Conservation (phyloP, 2,113 vertebrate genomes). For the Aphelocoma coerulescens region DNA sequence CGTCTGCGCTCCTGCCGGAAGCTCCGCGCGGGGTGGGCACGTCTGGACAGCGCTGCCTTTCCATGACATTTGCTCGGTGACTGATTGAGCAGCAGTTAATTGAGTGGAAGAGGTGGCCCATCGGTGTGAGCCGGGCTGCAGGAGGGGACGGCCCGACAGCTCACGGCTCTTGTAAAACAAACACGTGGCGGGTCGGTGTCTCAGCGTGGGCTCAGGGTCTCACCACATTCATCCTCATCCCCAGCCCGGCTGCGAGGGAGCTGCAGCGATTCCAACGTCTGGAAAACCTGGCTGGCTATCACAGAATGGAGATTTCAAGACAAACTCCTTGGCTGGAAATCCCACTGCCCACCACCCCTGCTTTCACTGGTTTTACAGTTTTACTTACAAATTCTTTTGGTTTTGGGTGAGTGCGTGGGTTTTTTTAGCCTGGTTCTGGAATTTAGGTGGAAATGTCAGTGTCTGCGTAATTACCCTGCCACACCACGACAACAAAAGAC, state of each 20-base stretch:
- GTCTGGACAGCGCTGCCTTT: conserved; percentile 7
- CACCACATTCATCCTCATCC: neutral
- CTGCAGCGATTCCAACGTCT: accelerated
- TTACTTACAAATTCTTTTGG: neutral
- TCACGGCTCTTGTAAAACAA: neutral
- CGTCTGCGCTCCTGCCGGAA: neutral
- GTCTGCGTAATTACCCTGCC: neutral
- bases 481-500: neutral
- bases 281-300: neutral
- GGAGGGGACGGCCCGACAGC: neutral
- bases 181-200: accelerated
- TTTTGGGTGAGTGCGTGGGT: neutral
- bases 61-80: neutral
- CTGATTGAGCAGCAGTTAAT: neutral
- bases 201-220: neutral
- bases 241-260: neutral
- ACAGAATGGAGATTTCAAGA: neutral
- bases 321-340: neutral
- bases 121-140: neutral
- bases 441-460: neutral
- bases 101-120: neutral
- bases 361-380: neutral
- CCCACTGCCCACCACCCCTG: neutral
- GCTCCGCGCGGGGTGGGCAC: neutral
- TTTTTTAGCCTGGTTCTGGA: neutral